Conservation (phyloP, 1,140 invertebrate species). For the Asbolus verrucosus region DNA sequence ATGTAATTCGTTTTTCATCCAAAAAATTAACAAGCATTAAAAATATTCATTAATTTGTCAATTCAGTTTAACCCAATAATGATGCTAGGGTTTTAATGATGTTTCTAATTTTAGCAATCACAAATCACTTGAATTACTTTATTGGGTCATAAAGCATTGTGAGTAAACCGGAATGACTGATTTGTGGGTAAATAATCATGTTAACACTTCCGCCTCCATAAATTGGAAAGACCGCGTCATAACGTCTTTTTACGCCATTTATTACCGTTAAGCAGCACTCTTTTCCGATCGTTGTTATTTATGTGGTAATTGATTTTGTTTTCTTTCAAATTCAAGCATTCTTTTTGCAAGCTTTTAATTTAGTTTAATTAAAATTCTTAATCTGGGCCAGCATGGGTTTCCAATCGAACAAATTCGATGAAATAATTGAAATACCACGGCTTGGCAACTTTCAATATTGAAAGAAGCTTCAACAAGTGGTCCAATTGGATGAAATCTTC, state of each 20-base stretch:
- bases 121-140: constrained; percentile 21
- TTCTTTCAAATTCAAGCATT: too few species aligned
- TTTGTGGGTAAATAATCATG: constrained; percentile 21
- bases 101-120: constrained; percentile 27
- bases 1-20: too few species aligned
- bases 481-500: not conserved
- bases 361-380: constrained; percentile 22
- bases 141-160: constrained; percentile 7
- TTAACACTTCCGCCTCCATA: constrained; percentile 20
- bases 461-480: constrained; percentile 26
- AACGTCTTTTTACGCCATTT: too few species aligned
- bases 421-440: constrained; percentile 16
- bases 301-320: too few species aligned
- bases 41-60: not conserved
- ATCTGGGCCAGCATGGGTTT: not conserved
- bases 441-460: constrained; percentile 10
- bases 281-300: too few species aligned
- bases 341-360: too few species aligned
- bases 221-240: not conserved
- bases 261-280: too few species aligned
- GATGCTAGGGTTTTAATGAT: constrained; percentile 19
- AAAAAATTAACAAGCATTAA: too few species aligned
- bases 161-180: constrained; percentile 28
- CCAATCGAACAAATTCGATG: constrained; percentile 12
- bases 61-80: not conserved